Base-by-base conservation (phyloP, 2,113 vertebrate species). In the Hepsetus odoe region DNA sequence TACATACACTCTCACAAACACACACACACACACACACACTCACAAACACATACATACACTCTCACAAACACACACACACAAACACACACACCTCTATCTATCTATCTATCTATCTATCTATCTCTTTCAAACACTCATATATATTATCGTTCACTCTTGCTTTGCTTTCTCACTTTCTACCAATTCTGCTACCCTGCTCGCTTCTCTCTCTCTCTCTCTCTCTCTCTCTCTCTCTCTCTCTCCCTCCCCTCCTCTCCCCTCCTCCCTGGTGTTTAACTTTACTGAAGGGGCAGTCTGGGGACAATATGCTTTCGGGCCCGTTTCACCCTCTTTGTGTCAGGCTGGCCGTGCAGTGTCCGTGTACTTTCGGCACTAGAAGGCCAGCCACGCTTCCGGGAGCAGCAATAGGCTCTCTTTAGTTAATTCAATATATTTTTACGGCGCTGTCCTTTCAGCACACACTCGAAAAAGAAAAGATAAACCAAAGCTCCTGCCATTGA, bases 241-340 rank as follows among this genome's bases (percentile, higher is more conserved):
- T 42, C 40, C 12, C 40, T 42, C 40, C 12, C 40, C 65, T 56
- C 67, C 62, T 53, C 35, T 49, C 64, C 76, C 59, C 69, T 59
- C 20, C 67, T 42, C 65, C 80, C 70, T 30, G 74, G 79, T 59
- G 85, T 87, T 89, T 85, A 88, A 91, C 83, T 82, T 82, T 83
- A 88, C 88, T 90, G 89, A 89, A 68, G 74, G 87, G 81, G 32
- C 49, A 72, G 83, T 90, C 89, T 89, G 90, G 82, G 70, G 80
- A 92, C 91, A 93, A 92, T 92, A 86, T 90, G 90, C 94, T 94
- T 94, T 94, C 93, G 93, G 92, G 90, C 84, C 92, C 85, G 92
- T 92, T 94, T 94, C 92, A 91, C 90, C 87, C 82, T 85, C 84
- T 93, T 93, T 94, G 92, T 94, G 91, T 88, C 82, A 71, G 85